A percentile compares a stretch with the other conserved stretches of the same genome.
phyloP scores from a whole-genome alignment of 2,797 vertebrate species.

The Rhinella marina region DNA sequence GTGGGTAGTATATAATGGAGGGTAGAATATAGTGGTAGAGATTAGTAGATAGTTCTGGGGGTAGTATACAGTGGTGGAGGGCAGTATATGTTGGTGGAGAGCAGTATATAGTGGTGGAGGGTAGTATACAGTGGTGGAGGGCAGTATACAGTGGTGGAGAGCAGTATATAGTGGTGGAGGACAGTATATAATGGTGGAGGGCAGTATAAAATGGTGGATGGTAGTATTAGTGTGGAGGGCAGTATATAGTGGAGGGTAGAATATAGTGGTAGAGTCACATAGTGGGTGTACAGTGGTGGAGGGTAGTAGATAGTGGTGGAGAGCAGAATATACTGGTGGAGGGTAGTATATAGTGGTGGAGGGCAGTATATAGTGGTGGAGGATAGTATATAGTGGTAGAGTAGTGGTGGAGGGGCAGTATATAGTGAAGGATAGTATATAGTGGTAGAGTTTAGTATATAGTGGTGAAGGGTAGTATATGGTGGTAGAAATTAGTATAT shows the following conservation, averaged over 20 bases:
- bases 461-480: background rate
- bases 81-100: no score
- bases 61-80: background rate
- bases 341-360: background rate
- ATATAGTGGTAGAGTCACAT: background rate
- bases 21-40: background rate
- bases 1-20: background rate
- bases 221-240: background rate
- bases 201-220: no score
- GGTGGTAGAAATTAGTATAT: background rate
- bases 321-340: background rate
- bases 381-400: no score
- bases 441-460: no score
- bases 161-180: no score
- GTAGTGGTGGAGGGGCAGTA: background rate
- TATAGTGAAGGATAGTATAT: background rate
- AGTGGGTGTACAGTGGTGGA: no score
- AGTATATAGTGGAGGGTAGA: background rate
- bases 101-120: no score
- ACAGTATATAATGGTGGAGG: no score
- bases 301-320: background rate
- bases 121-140: no score
- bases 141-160: background rate
- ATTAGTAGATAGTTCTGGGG: no score
- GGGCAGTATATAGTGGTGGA: no score